A percentile compares a stretch with the other conserved stretches of the same genome.
Conservation (phyloP, 2,113 vertebrate species). For the Planiliza haematocheilus region DNA sequence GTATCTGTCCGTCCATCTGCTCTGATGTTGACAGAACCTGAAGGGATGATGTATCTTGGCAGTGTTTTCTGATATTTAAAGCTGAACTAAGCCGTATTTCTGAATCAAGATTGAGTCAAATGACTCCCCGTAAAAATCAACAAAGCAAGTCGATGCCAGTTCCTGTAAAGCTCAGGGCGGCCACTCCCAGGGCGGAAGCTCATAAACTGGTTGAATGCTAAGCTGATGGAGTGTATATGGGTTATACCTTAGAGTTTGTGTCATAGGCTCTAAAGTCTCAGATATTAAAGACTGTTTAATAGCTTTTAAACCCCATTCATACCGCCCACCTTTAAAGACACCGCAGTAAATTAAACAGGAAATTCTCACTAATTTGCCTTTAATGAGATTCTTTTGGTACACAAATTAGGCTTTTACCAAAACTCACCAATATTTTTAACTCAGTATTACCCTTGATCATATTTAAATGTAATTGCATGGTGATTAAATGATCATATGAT, state of each 20-base stretch:
- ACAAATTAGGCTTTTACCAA: background rate
- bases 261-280: conserved; percentile 6
- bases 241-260: conserved; percentile 13
- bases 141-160: conserved; percentile 42
- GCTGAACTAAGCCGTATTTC: conserved; percentile 42
- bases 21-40: conserved; percentile 36
- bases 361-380: background rate
- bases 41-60: conserved; percentile 32
- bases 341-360: background rate
- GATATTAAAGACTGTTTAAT: background rate
- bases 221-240: conserved; percentile 15
- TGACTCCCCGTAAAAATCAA: conserved; percentile 56
- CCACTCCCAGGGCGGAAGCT: conserved; percentile 4
- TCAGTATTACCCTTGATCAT: no score
- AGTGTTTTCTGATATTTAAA: conserved; percentile 34
- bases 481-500: no score
- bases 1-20: conserved; percentile 40
- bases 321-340: background rate
- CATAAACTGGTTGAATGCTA: conserved; percentile 28
- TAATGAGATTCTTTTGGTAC: background rate
- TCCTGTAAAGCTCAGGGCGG: conserved; percentile 37
- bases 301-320: conserved; percentile 6
- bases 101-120: conserved; percentile 48
- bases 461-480: no score
- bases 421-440: no score